Percentiles rank a stretch among this genome's conserved stretches.
These are phyloP conservation scores for Nyctibius bracteatus DNA, from an alignment of 2,113 vertebrate genomes.

Conservation along the genomic window DNA sequence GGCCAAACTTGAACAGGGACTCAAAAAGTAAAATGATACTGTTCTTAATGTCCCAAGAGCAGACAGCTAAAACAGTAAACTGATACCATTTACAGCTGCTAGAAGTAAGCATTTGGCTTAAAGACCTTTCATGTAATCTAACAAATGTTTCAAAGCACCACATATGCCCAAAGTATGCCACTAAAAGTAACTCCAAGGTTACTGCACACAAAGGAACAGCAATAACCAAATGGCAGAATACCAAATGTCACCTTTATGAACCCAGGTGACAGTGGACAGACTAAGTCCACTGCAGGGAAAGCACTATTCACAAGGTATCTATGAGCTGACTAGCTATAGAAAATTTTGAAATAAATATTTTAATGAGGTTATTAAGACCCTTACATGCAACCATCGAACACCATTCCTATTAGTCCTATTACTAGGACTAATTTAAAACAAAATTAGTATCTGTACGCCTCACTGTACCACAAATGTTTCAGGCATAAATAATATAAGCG, in stretches of 20 bases:
- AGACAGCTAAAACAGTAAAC: constrained; percentile 34
- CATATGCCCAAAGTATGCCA: background rate
- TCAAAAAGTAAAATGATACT: constrained; percentile 28
- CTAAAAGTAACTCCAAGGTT: background rate
- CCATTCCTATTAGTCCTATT: background rate
- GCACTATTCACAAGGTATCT: background rate
- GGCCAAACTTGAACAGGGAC: background rate
- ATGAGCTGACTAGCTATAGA: background rate
- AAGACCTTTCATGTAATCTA: background rate
- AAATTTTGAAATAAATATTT: background rate
- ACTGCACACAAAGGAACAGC: background rate
- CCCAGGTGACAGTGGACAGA: background rate
- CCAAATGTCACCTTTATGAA: background rate
- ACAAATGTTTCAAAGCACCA: background rate
- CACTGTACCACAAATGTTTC: background rate
- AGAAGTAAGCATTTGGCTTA: background rate
- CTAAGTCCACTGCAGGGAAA: background rate
- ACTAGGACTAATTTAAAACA: background rate
- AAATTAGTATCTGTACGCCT: background rate
- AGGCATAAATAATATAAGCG: background rate
- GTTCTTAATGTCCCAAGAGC: background rate
- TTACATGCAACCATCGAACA: background rate
- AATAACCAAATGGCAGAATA: background rate
- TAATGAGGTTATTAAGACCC: background rate
- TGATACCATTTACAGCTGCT: constrained; percentile 37